A percentile compares a stretch with the other conserved stretches of the same genome.
These are phyloP conservation scores for Ruditapes philippinarum DNA, from an alignment of 1,140 invertebrate genomes.

Conservation along the genomic window DNA sequence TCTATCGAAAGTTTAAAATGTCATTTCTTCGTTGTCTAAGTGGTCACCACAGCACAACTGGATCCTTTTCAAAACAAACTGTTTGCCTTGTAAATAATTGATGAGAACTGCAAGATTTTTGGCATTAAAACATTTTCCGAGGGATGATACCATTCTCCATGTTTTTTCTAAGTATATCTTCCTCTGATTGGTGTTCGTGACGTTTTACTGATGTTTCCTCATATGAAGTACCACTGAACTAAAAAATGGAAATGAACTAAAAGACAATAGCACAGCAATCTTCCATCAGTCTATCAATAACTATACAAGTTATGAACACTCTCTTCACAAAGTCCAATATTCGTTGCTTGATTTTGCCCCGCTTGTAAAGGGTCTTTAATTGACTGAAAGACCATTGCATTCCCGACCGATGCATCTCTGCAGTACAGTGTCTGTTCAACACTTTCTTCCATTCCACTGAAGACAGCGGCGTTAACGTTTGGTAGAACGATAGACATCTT, in stretches of 20 bases:
- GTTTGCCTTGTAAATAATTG: neutral
- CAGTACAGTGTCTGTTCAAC: neutral
- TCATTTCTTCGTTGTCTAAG: neutral
- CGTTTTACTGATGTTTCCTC: neutral
- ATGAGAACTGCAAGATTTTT: slow-evolving; percentile 1
- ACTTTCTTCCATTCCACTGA: slow-evolving; percentile 1
- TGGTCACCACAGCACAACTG: neutral
- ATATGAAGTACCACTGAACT: neutral
- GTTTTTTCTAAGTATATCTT: neutral
- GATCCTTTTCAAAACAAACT: slow-evolving; percentile 10
- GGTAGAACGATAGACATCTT: slow-evolving; percentile 39
- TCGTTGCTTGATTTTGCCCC: neutral
- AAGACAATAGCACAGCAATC: neutral
- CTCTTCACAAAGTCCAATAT: slow-evolving; percentile 17
- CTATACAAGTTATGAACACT: slow-evolving; percentile 11
- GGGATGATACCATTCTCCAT: neutral
- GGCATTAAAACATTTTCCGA: neutral
- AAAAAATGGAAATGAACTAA: neutral
- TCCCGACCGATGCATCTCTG: neutral
- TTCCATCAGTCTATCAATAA: slow-evolving; percentile 12
- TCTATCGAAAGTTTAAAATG: neutral
- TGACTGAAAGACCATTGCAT: neutral
- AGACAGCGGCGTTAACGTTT: slow-evolving; percentile 27
- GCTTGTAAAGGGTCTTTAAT: neutral
- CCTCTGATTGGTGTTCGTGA: neutral